A percentile compares a stretch with the other conserved stretches of the same genome.
phyloP scores from a whole-genome alignment of 2,888 invertebrate genomes.

The Caenorhabditis virilis region DNA sequence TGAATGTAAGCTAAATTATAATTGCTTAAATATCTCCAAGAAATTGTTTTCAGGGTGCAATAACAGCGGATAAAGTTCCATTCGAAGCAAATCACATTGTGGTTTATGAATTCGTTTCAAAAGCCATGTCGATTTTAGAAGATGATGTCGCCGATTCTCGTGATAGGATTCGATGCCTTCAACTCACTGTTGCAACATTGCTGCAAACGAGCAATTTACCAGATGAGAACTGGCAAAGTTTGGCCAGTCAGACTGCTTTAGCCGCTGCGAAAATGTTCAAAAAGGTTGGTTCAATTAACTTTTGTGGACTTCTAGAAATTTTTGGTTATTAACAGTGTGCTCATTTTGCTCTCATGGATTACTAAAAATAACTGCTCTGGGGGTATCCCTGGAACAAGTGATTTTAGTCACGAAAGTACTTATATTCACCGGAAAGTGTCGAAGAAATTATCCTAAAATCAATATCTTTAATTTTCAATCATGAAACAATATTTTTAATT shows the following conservation, averaged over 20 bases:
- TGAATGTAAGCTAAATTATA: slow-evolving; percentile 71
- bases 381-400: no score
- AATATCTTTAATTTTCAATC: no score
- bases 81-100: slow-evolving; percentile 95
- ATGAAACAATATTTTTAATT: slow-evolving; percentile 3
- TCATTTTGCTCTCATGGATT: no score
- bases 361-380: no score
- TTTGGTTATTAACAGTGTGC: no score
- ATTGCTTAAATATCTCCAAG: not conserved
- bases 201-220: slow-evolving; percentile 35
- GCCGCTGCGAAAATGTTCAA: slow-evolving; percentile 93
- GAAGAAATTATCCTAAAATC: not conserved
- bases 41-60: slow-evolving; percentile 79
- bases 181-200: slow-evolving; percentile 43
- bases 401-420: not conserved
- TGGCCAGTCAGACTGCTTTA: slow-evolving; percentile 91
- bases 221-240: slow-evolving; percentile 94
- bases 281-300: slow-evolving; percentile 75
- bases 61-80: slow-evolving; percentile 74
- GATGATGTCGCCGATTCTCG: slow-evolving; percentile 53
- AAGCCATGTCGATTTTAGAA: slow-evolving; percentile 53
- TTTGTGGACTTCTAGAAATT: no score
- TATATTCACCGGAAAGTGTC: not conserved
- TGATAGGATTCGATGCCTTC: slow-evolving; percentile 45
- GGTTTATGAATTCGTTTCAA: slow-evolving; percentile 89